These are phyloP conservation scores for Hippocampus guttulatus DNA, from an alignment of 2,113 vertebrate genomes.

Conservation along the genomic window DNA sequence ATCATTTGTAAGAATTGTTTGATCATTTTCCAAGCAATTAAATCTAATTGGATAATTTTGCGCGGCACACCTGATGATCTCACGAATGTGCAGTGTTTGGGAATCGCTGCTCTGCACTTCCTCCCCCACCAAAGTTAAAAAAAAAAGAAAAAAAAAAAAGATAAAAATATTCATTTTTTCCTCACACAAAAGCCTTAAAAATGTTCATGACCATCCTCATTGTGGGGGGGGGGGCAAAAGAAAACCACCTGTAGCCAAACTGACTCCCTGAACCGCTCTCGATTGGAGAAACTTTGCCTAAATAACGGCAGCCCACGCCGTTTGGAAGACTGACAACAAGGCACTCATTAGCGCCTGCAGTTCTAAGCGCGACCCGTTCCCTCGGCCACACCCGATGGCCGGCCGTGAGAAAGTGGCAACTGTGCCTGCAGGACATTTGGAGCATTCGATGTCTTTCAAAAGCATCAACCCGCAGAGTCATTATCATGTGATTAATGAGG, in stretches of 20 bases:
- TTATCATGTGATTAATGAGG: not conserved
- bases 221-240: not conserved
- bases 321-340: slow-evolving; percentile 12
- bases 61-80: not conserved
- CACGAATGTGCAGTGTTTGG: not conserved
- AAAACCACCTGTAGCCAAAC: slow-evolving; percentile 47
- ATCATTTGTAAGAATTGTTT: not conserved
- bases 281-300: slow-evolving; percentile 43
- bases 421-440: slow-evolving; percentile 9
- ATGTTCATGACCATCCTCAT: slow-evolving; percentile 32
- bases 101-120: not conserved
- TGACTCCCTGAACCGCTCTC: slow-evolving; percentile 34
- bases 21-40: not conserved
- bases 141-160: not conserved
- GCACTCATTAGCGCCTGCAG: slow-evolving; percentile 52
- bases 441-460: not conserved
- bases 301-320: slow-evolving; percentile 50
- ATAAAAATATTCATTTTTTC: slow-evolving; percentile 25
- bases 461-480: not conserved
- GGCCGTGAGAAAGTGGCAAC: slow-evolving; percentile 10
- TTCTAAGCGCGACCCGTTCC: slow-evolving; percentile 24
- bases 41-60: not conserved
- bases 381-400: slow-evolving; percentile 18
- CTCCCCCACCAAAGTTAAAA: slow-evolving; percentile 3
- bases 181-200: slow-evolving; percentile 23